These are phyloP conservation scores for Agriopis leucophaearia DNA, from an alignment of 2,888 invertebrate genomes.

Conservation along the genomic window DNA sequence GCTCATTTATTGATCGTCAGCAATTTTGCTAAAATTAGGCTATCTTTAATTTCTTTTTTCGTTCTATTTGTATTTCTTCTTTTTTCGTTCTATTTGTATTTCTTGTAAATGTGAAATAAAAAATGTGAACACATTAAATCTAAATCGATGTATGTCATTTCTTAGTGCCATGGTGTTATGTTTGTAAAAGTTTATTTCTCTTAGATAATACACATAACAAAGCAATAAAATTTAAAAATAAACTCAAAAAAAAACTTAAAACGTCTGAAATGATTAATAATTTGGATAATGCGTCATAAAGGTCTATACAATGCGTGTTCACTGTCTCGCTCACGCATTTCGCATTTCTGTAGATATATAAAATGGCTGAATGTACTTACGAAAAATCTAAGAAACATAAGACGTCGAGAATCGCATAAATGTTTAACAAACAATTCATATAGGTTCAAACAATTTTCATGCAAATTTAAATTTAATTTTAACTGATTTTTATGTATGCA, in stretches of 20 bases:
- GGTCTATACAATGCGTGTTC: too few species aligned
- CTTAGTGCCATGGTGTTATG: slow-evolving; percentile 34
- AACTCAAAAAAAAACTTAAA: background rate
- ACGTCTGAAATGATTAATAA: too few species aligned
- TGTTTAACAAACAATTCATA: too few species aligned
- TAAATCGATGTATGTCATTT: slow-evolving; percentile 26
- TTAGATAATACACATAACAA: background rate
- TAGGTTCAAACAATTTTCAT: too few species aligned
- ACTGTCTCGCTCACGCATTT: too few species aligned
- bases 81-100: slow-evolving; percentile 9
- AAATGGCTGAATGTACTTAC: too few species aligned
- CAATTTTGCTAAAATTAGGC: slow-evolving; percentile 3
- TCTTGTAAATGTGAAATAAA: background rate
- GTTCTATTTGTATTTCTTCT: slow-evolving; percentile 12
- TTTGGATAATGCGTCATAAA: too few species aligned
- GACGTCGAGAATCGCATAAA: too few species aligned
- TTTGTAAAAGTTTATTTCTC: slow-evolving; percentile 34
- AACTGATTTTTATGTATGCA: too few species aligned
- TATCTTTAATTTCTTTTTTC: slow-evolving; percentile 5
- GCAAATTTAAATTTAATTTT: too few species aligned
- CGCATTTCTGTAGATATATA: too few species aligned
- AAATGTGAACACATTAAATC: slow-evolving; percentile 5
- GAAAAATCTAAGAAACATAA: too few species aligned
- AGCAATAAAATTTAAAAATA: background rate
- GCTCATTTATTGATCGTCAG: slow-evolving; percentile 16